Evolutionary conservation across 2,113 vertebrate species (phyloP), one percentile per base, ranked within the genome.

Genomic region (Pleuronectes platessa): DNA sequence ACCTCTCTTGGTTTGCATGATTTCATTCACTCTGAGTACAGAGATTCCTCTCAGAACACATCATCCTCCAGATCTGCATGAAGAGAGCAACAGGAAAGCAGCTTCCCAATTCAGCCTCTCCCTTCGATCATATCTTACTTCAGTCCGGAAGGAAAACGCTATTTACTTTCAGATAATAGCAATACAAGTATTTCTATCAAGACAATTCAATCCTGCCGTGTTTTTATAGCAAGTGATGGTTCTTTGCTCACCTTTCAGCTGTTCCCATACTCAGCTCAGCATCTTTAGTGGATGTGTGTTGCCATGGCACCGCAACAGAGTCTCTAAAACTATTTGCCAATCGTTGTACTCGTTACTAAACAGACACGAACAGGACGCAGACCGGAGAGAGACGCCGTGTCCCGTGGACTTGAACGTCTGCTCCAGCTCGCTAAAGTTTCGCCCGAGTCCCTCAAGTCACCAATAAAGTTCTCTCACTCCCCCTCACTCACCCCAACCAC

Each of bases 191-290:
- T 69, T 71, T 68, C 40, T 55, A n/a, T 55, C 8, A 47, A 71
- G 13, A 77, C 24, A 45, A 70, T 11, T 24, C 23, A 60, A 60
- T 1, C 24, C 40, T 54, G 56, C 42, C 13, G 61, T 51, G 45
- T 58, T 26, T 61, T 37, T 76, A 31, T 31, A 68, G 42, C 17
- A 66, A 47, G 51, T 53, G 45, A 74, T 24, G 14, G 14, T 10
- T 74, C 51, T 91, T 53, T 62, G 80, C 94, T 95, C 92, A 95
- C 94, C 94, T 94, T 85, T 84, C 87, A 80, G 91, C 87, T 65
- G 91, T 90, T 89, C 94, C 94, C 94, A 95, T 95, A 82, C 71
- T 91, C 54, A 83, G 70, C 85, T 74, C 75, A 73, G 76, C 90
- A 87, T 86, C 86, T 82, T 90, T 89, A 87, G 74, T 79, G 11